phyloP scores from a whole-genome alignment of 2,113 vertebrate genomes.

The Saccopteryx leptura region DNA sequence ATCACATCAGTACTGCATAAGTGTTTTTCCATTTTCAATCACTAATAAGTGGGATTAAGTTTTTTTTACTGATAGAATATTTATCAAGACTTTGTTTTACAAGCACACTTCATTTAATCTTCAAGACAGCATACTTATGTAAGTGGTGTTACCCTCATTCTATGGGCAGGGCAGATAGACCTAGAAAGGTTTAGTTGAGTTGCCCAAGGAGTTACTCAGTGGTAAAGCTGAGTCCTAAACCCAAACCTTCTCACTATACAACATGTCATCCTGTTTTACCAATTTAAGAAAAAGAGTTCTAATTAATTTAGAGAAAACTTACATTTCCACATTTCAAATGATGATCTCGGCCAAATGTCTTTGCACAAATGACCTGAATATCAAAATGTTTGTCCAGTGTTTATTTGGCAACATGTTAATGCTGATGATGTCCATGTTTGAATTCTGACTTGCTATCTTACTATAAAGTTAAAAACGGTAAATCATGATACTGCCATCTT shows the following conservation, averaged over 20 bases:
- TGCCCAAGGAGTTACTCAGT: neutral
- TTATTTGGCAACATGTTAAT: neutral
- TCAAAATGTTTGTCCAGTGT: neutral
- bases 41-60: constrained; percentile 23
- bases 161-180: neutral
- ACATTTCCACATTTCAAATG: neutral
- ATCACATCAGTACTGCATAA: neutral
- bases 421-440: neutral
- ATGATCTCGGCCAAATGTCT: neutral
- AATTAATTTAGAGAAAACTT: constrained; percentile 34
- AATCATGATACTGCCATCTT: neutral
- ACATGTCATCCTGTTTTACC: neutral
- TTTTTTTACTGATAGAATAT: constrained; percentile 27
- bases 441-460: constrained; percentile 38
- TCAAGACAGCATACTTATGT: neutral
- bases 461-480: constrained; percentile 15
- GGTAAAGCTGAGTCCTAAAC: constrained; percentile 2
- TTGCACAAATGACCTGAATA: neutral
- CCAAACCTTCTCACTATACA: neutral
- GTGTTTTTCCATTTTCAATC: constrained; percentile 4
- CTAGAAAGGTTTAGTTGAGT: constrained; percentile 26
- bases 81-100: neutral
- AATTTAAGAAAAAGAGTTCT: constrained; percentile 30
- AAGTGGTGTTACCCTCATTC: neutral
- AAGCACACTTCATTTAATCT: neutral